phyloP scores from a whole-genome alignment of 2,797 vertebrate species.

The Lithobates pipiens region DNA sequence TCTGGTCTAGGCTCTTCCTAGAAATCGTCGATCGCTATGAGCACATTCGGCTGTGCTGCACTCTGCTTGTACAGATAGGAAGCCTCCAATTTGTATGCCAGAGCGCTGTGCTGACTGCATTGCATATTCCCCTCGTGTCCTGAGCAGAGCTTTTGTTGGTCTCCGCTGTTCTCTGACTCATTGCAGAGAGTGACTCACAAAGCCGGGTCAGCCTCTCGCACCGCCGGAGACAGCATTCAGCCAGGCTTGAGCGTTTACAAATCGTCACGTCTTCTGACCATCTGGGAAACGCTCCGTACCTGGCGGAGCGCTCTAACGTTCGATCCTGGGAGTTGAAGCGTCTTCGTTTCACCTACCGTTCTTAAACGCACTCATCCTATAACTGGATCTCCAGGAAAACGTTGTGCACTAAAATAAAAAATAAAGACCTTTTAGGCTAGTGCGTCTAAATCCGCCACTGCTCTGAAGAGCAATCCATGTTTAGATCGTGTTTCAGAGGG shows the following conservation, averaged over 20 bases:
- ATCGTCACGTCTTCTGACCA: background rate
- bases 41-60: no score
- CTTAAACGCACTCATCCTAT: no score
- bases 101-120: background rate
- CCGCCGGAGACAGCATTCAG: constrained; percentile 3
- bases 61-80: no score
- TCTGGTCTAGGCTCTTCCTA: no score
- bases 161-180: constrained; percentile 23
- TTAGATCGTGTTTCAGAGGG: no score
- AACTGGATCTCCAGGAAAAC: no score
- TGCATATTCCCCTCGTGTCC: constrained; percentile 36
- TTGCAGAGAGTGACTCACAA: constrained; percentile 40
- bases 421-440: no score
- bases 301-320: background rate
- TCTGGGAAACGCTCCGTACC: background rate
- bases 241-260: background rate
- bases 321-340: background rate
- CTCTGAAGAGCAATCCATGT: no score
- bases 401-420: no score
- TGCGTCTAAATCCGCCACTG: no score
- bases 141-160: constrained; percentile 24
- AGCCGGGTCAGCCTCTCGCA: constrained; percentile 1
- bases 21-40: no score
- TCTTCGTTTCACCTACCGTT: no score
- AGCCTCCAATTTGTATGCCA: background rate